These are phyloP conservation scores for Hymenochirus boettgeri DNA, from an alignment of 2,113 vertebrate species.

Conservation along the genomic window DNA sequence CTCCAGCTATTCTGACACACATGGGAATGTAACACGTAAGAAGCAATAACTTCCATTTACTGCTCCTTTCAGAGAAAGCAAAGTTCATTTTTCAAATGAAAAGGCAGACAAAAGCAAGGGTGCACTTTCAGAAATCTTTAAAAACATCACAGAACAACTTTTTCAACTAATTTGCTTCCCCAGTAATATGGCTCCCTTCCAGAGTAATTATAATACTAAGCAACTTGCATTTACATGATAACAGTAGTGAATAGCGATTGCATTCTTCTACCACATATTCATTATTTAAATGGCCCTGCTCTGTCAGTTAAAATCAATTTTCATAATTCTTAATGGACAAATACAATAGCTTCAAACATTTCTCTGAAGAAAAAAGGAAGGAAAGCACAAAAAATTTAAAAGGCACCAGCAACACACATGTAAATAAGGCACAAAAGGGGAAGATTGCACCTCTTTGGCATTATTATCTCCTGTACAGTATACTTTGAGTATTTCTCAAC, in stretches of 20 bases:
- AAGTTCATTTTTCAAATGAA: conserved; percentile 46
- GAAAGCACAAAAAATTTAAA: too few species aligned
- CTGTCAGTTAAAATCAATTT: conserved; percentile 43
- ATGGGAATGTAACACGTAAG: conserved; percentile 1
- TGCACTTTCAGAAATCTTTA: conserved; percentile 6
- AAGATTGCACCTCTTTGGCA: too few species aligned
- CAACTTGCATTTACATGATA: conserved; percentile 42
- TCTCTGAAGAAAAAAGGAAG: too few species aligned
- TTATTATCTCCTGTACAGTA: too few species aligned
- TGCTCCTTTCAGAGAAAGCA: conserved; percentile 30
- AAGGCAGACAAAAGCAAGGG: conserved; percentile 42
- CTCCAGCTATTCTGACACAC: background rate
- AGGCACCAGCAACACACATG: too few species aligned
- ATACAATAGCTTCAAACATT: too few species aligned
- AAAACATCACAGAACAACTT: background rate
- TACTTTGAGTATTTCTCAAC: too few species aligned
- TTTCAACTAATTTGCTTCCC: background rate
- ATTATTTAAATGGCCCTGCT: conserved; percentile 50
- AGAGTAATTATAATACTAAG: background rate
- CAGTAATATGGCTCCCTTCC: background rate
- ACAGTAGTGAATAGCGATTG: conserved; percentile 32
- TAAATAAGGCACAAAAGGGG: too few species aligned
- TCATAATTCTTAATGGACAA: conserved; percentile 29
- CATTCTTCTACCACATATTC: conserved; percentile 39
- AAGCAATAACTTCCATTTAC: background rate